A percentile compares a stretch with the other conserved stretches of the same genome.
Evolutionary conservation across 2,888 invertebrate genomes (phyloP).

Genomic region (Diadromus collaris): DNA sequence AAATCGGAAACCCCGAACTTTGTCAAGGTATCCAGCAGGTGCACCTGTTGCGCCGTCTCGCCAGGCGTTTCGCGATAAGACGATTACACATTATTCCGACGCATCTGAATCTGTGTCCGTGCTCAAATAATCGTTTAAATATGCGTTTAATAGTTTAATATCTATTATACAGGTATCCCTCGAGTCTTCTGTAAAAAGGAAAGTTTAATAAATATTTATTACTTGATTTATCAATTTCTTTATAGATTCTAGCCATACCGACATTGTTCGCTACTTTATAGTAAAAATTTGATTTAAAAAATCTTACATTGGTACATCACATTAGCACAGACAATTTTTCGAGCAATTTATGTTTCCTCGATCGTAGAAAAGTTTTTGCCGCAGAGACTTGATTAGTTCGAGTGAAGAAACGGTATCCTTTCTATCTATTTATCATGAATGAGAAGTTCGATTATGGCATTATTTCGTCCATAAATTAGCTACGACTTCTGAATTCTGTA

Average conservation of each 20-base stretch:
- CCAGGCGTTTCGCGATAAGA: slow-evolving; percentile 15
- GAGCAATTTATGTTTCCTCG: neutral
- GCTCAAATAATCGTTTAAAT: neutral
- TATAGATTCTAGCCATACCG: neutral
- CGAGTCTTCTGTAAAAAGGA: neutral
- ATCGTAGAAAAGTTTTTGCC: neutral
- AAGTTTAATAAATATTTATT: neutral
- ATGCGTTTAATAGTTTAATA: neutral
- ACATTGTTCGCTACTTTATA: neutral
- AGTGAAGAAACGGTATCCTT: neutral
- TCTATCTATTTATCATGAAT: neutral
- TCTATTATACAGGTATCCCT: neutral
- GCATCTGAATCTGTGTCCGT: neutral
- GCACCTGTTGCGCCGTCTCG: slow-evolving; percentile 16
- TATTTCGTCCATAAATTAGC: neutral
- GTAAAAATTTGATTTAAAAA: neutral
- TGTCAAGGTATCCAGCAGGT: slow-evolving; percentile 5
- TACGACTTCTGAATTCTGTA: neutral
- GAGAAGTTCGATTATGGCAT: neutral
- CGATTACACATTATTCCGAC: neutral
- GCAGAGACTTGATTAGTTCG: neutral
- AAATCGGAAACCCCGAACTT: slow-evolving; percentile 29
- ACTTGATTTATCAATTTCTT: neutral
- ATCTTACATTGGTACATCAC: neutral
- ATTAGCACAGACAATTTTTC: neutral